A percentile compares a stretch with the other conserved stretches of the same genome.
Evolutionary conservation across 2,888 invertebrate species (phyloP).

Genomic region (Cheilosia soror): DNA sequence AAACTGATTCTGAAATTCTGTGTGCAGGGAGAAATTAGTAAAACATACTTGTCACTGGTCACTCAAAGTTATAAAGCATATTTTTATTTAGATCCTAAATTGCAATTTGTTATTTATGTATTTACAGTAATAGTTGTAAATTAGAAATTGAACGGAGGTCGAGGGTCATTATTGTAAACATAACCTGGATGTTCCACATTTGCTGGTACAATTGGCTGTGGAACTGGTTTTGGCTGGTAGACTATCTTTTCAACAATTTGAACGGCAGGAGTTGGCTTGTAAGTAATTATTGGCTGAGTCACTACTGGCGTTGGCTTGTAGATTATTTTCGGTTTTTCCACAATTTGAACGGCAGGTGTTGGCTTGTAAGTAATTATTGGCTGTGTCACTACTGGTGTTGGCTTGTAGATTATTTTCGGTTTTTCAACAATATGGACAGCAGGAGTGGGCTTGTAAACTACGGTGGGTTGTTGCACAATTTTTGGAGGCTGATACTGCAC

Average conservation of each 20-base stretch:
- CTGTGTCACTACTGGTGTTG: slow-evolving; percentile 5
- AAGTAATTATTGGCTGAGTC: not conserved
- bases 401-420: not conserved
- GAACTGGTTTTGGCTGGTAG: slow-evolving; percentile 15
- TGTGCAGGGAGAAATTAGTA: too few relatives aligned
- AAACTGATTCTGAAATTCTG: too few relatives aligned
- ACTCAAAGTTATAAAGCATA: too few relatives aligned
- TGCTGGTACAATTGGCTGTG: not conserved
- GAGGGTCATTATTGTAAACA: slow-evolving; percentile 52
- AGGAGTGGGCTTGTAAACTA: slow-evolving; percentile 12
- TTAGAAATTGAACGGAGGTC: slow-evolving; percentile 49
- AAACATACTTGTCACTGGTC: too few relatives aligned
- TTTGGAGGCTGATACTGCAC: slow-evolving; percentile 3
- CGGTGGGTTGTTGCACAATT: slow-evolving; percentile 8
- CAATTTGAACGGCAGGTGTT: not conserved
- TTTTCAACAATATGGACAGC: not conserved
- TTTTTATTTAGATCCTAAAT: slow-evolving; percentile 11
- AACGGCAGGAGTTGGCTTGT: not conserved
- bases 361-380: slow-evolving; percentile 6
- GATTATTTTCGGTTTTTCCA: not conserved
- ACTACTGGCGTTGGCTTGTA: not conserved
- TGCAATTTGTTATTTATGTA: slow-evolving; percentile 1
- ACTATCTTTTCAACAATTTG: not conserved
- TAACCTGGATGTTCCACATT: slow-evolving; percentile 28
- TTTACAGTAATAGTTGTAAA: not conserved